A percentile compares a stretch with the other conserved stretches of the same genome.
These are phyloP conservation scores for Chironex yamaguchii DNA, from an alignment of 30 jellyfish, hydroid and myxozoan genomes.

Conservation along the genomic window DNA sequence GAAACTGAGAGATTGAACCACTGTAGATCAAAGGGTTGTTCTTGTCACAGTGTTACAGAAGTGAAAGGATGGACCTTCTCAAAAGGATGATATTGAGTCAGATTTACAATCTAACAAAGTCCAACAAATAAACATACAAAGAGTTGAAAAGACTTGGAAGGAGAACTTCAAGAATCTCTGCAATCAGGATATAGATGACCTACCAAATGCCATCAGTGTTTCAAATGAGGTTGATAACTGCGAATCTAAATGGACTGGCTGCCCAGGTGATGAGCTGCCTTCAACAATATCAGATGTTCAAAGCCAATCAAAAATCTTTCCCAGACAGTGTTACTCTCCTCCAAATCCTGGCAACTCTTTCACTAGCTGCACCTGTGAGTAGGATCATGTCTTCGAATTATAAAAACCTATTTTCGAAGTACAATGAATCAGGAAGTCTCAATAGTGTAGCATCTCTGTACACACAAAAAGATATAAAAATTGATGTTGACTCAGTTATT, in stretches of 20 bases:
- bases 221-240: slow-evolving; percentile 19
- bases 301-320: neutral
- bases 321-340: slow-evolving; percentile 16
- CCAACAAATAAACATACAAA: neutral
- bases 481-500: neutral
- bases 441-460: slow-evolving; percentile 22
- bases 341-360: slow-evolving; percentile 7
- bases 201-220: neutral
- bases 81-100: too few species aligned
- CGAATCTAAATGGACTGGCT: slow-evolving; percentile 32
- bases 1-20: too few species aligned
- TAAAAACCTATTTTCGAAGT: slow-evolving; percentile 21
- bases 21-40: too few species aligned
- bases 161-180: neutral
- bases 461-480: slow-evolving; percentile 1
- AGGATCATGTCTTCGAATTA: slow-evolving; percentile 14
- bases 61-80: too few species aligned
- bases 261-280: neutral
- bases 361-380: slow-evolving; percentile 43
- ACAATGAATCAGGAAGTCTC: slow-evolving; percentile 40
- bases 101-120: neutral
- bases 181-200: neutral
- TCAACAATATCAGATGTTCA: neutral
- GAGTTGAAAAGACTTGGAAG: slow-evolving; percentile 25
- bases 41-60: too few species aligned